A percentile compares a stretch with the other conserved stretches of the same genome.
Conservation (phyloP, 1,140 invertebrate genomes). For the Drosophila tropicalis region DNA sequence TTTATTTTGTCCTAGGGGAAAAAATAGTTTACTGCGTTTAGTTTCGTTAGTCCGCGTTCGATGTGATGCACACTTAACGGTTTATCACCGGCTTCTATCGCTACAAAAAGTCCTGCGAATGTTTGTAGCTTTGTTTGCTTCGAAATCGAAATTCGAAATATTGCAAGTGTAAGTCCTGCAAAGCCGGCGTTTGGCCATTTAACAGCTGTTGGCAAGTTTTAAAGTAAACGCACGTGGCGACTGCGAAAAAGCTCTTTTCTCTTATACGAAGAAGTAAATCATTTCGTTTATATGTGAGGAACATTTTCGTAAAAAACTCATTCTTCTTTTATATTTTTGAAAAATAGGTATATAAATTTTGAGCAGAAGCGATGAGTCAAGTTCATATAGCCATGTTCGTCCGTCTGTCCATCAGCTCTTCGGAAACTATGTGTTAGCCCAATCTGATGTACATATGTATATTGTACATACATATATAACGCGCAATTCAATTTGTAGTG, state of each 20-base stretch:
- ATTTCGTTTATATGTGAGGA: no score
- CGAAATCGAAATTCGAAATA: conserved; percentile 53
- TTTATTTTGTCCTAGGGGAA: not conserved
- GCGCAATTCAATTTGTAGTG: no score
- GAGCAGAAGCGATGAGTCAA: no score
- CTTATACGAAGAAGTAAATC: no score
- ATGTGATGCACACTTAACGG: conserved; percentile 48
- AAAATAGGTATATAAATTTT: no score
- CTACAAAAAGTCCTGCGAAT: conserved; percentile 16
- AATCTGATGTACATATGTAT: no score
- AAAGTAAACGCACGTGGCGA: conserved; percentile 42
- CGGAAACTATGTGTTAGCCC: no score
- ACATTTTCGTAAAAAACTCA: no score
- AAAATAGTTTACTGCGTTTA: not conserved
- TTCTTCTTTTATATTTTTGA: no score
- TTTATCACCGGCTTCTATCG: conserved; percentile 67
- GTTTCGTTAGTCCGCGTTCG: conserved; percentile 17
- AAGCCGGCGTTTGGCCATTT: conserved; percentile 50
- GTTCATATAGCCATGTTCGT: no score
- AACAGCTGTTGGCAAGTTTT: conserved; percentile 51
- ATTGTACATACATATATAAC: no score
- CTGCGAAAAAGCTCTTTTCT: conserved; percentile 38
- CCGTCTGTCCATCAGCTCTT: no score
- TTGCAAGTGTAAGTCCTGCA: conserved; percentile 24
- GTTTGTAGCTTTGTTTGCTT: conserved; percentile 23